Evolutionary conservation across 2,888 invertebrate species (phyloP).

Genomic region (Nephrotoma appendiculata): DNA sequence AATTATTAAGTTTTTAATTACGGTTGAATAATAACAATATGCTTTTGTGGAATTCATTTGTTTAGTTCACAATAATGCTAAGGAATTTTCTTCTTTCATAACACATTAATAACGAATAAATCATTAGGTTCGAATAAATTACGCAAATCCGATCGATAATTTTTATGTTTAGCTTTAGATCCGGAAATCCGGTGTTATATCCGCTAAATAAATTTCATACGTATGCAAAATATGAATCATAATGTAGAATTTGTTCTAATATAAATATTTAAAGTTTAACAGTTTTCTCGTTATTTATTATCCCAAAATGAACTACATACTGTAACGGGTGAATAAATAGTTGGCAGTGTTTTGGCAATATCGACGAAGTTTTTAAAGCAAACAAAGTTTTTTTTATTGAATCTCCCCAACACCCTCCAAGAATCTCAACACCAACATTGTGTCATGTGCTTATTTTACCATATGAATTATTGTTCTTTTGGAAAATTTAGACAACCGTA

Average conservation of each 20-base stretch:
- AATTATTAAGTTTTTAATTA: background rate
- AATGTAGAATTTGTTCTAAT: background rate
- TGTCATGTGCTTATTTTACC: background rate
- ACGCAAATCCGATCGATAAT: background rate
- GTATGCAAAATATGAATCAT: background rate
- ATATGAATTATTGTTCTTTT: background rate
- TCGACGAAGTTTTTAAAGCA: background rate
- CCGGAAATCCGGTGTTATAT: background rate
- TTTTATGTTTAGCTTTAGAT: background rate
- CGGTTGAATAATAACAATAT: background rate
- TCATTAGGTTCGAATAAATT: background rate
- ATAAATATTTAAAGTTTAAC: background rate
- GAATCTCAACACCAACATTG: background rate
- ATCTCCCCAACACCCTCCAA: background rate
- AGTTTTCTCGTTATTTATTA: background rate
- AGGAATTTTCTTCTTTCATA: background rate
- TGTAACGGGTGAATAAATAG: background rate
- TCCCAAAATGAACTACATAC: background rate
- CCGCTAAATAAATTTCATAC: background rate
- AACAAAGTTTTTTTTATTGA: background rate
- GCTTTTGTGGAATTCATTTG: background rate
- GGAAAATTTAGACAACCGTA: background rate
- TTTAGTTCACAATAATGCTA: background rate
- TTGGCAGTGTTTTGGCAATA: background rate
- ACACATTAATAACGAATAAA: background rate